Base-by-base conservation (phyloP, 2,888 invertebrate genomes). In the Sinotaia quadrata region DNA sequence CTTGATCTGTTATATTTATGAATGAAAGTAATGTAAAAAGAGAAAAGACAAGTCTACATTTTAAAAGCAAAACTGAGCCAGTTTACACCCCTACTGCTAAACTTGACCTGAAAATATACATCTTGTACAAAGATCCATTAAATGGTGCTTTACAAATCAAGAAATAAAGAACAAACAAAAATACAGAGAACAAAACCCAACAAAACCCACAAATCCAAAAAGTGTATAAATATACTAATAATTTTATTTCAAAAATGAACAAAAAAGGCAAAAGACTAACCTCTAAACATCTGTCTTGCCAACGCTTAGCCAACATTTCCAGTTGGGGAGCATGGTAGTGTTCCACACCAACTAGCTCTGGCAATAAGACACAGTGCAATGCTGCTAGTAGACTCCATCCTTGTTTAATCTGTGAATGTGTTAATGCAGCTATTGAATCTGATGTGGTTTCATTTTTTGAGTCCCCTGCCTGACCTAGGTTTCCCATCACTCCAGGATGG, bases 231-330 rank as follows among this genome's bases (percentile, higher is more conserved):
- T 41, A 41, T n/a, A 2, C 15, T 1, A 1, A 41, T n/a, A 41
- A n/a, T n/a, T 41, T 12, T 18, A 41, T 41, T 41, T 41, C 12
- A 18, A 15, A 15, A 41, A 41, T 41, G 41, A 41, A 41, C 41
- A 41, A 12, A 41, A 41, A 12, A 12, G 41, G 8, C 8, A n/a
- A 21, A 24, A n/a, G 12, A 51, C 73, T 52, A 57, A 97, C 96
- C 90, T 99, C 98, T 5, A 98, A 91, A 88, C 98, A 99, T 81
- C 97, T 95, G 89, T 99, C 98, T 87, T 99, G 98, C 99, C 99
- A 99, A 73, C 97, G 91, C 24, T 97, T 92, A 0, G 98, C 98
- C 91, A 99, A 91, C 93, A 97, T 95, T 89, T 99, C 98, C 4
- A 99, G 95, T 88, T 96, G 95, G 0, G 98, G 97, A n/a, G 96